A percentile compares a stretch with the other conserved stretches of the same genome.
Conservation (phyloP, 2,888 invertebrate species). For the Ashinkailepas kermadecensis region DNA sequence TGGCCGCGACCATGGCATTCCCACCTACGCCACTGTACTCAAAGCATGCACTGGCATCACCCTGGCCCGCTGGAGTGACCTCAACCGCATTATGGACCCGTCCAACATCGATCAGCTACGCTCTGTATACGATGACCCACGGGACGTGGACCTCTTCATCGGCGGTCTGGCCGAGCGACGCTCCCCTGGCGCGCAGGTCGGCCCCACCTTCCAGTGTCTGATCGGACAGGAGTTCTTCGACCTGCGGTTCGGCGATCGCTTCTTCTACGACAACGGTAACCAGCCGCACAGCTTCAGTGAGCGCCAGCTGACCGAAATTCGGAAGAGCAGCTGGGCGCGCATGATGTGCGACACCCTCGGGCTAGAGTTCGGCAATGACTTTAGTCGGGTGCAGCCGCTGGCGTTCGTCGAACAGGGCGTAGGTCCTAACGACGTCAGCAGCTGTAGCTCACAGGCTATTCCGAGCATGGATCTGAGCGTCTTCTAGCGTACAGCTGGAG, state of each 20-base stretch:
- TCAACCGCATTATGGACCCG: background rate
- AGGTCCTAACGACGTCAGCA: background rate
- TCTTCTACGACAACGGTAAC: conserved; percentile 56
- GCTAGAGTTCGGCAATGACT: conserved; percentile 43
- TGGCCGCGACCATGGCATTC: conserved; percentile 30
- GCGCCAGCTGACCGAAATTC: conserved; percentile 55
- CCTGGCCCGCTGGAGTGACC: background rate
- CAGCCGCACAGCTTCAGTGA: conserved; percentile 42
- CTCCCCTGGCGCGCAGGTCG: background rate
- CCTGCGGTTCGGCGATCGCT: conserved; percentile 63
- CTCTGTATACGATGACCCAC: background rate
- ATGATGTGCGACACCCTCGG: conserved; percentile 60
- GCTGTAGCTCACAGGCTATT: background rate
- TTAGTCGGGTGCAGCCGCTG: conserved; percentile 53
- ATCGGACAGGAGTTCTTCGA: conserved; percentile 64
- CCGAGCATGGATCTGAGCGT: background rate
- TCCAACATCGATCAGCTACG: background rate
- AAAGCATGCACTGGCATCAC: conserved; percentile 24
- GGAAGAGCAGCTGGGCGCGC: conserved; percentile 55
- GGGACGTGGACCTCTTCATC: conserved; percentile 1
- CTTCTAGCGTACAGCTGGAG: background rate
- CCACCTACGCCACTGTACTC: conserved; percentile 28
- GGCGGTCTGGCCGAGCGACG: background rate
- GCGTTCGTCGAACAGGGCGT: conserved; percentile 27
- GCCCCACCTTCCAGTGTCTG: conserved; percentile 38